Conservation (phyloP, 2,888 invertebrate genomes). For the Brassicogethes aeneus region DNA sequence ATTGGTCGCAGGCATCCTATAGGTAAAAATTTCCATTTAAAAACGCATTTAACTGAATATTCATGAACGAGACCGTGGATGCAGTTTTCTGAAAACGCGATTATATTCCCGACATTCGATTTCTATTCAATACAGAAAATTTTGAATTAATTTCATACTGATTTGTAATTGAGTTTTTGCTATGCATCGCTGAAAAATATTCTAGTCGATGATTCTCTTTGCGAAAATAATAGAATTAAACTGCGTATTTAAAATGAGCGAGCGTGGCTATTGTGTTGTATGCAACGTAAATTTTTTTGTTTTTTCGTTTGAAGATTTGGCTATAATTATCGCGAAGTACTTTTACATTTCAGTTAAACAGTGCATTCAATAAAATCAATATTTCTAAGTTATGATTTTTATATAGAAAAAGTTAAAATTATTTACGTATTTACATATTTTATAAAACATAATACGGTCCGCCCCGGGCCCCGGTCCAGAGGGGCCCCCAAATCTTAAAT, state of each 20-base stretch:
- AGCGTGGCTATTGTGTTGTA: not conserved
- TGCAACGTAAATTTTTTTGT: not conserved
- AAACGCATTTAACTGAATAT: not conserved
- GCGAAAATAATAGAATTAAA: not conserved
- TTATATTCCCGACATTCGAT: not conserved
- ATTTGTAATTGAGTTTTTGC: slow-evolving; percentile 1
- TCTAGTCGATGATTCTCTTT: not conserved
- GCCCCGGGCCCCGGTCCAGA: too few species aligned
- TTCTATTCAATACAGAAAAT: not conserved
- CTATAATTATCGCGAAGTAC: too few species aligned
- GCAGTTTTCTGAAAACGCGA: not conserved
- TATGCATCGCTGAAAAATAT: not conserved
- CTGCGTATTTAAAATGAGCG: not conserved
- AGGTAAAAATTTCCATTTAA: too few species aligned
- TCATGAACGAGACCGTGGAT: not conserved
- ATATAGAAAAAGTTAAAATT: too few species aligned
- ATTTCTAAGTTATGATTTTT: too few species aligned
- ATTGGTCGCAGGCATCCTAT: too few species aligned
- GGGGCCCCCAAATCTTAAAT: too few species aligned
- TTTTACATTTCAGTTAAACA: too few species aligned
- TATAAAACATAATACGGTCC: too few species aligned
- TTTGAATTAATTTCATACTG: slow-evolving; percentile 1
- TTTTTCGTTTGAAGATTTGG: too few species aligned
- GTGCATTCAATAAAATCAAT: too few species aligned
- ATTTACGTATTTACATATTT: too few species aligned